Evolutionary conservation across 2,888 invertebrate species (phyloP), one percentile per base, ranked within the genome.

Genomic region (Eubasilissa splendida): DNA sequence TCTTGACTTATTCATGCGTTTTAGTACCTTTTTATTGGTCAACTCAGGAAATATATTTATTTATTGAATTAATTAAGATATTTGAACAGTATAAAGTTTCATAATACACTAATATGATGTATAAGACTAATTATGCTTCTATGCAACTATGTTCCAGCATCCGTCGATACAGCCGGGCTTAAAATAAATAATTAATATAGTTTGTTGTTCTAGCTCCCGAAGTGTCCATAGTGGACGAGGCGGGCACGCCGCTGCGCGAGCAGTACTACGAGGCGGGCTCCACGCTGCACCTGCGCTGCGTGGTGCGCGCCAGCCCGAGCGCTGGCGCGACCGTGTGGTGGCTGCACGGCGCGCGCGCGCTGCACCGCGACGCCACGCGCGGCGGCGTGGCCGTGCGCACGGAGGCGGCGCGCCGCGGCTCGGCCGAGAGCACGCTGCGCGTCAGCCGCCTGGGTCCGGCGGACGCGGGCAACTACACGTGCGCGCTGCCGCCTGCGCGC

Each of bases 401-500:
- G 8, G 90, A 91, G 76, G 90, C 90, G 85, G 89, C 90, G 1
- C 42, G 82, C 22, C 84, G 85, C 0, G 89, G 89, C 0, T 89
- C 90, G 0, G 91, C 91, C 1, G 90, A 91, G 85, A 91, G 91
- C 79, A 87, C 91, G 82, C 87, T 91, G 2, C 86, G 90, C 2
- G 86, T 91, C 70, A 89, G 89, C 1, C 86, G 90, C 0, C 90
- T 91, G 11, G 90, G 90, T 85, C 88, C 89, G 85, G 90, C 89
- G 33, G 93, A 94, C 85, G 93, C 93, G 52, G 94, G 94, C 8
- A 94, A 94, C 88, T 94, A 94, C 87, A 94, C 94, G 14, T 94
- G 94, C 85, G 92, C 92, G 0, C 94, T 94, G 33, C 91, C 92
- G 8, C 93, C 94, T 60, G 93, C 93, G 12, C 90, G 92, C 50